Conservation (phyloP, 1,140 invertebrate species). For the Liolophura sinensis region DNA sequence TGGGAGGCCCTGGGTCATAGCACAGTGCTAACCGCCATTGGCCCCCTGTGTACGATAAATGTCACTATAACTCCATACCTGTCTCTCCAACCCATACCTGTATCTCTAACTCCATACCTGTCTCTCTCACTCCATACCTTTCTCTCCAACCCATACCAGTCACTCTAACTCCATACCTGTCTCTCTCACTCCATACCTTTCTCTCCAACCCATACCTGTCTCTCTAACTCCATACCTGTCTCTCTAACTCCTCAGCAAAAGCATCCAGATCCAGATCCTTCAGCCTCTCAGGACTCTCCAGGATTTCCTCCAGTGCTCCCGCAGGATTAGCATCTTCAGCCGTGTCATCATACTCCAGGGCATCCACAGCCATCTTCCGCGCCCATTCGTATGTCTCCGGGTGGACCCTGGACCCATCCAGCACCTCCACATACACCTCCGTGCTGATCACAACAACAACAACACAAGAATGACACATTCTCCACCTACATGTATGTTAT, state of each 20-base stretch:
- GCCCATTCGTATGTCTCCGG: slow-evolving; percentile 99
- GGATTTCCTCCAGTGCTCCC: slow-evolving; percentile 94
- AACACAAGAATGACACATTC: background rate
- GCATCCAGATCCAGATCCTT: slow-evolving; percentile 98
- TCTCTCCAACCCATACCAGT: too few relatives aligned
- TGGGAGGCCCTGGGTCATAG: too few relatives aligned
- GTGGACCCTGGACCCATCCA: slow-evolving; percentile 97
- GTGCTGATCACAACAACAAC: slow-evolving; percentile 68
- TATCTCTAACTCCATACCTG: slow-evolving; percentile 66
- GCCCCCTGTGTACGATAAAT: too few relatives aligned
- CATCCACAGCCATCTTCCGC: slow-evolving; percentile 99
- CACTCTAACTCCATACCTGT: too few relatives aligned
- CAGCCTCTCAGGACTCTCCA: slow-evolving; percentile 89
- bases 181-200: slow-evolving; percentile 93
- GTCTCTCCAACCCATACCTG: too few relatives aligned
- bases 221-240: slow-evolving; percentile 69
- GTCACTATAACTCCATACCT: too few relatives aligned
- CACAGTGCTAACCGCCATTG: too few relatives aligned
- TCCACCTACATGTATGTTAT: background rate
- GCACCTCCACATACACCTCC: slow-evolving; percentile 91
- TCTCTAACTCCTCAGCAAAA: slow-evolving; percentile 93
- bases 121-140: slow-evolving; percentile 92
- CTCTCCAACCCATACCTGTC: too few relatives aligned
- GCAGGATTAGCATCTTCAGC: slow-evolving; percentile 82
- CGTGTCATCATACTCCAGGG: slow-evolving; percentile 94